Evolutionary conservation across 2,888 invertebrate species (phyloP).

Genomic region (Philereme vetulata): DNA sequence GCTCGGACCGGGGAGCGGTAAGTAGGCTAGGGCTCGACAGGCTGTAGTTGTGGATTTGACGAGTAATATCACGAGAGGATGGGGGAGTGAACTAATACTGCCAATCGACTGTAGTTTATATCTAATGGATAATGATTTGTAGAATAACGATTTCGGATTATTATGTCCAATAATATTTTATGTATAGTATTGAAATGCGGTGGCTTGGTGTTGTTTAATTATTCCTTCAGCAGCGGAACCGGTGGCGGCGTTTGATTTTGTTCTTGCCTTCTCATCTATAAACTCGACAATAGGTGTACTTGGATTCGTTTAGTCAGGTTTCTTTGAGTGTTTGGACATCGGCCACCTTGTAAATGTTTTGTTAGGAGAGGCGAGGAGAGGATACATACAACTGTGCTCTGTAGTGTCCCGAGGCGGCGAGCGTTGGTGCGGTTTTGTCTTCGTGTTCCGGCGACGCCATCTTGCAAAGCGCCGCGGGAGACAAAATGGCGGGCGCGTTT

Average conservation of each 20-base stretch:
- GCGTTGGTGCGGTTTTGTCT: slow-evolving; percentile 55
- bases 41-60: slow-evolving; percentile 22
- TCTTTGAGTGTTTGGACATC: slow-evolving; percentile 46
- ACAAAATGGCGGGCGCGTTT: slow-evolving; percentile 45
- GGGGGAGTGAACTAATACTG: slow-evolving; percentile 75
- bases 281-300: slow-evolving; percentile 32
- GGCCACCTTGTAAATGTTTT: slow-evolving; percentile 67
- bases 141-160: slow-evolving; percentile 77
- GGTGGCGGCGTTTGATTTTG: slow-evolving; percentile 36
- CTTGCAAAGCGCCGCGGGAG: slow-evolving; percentile 29
- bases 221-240: slow-evolving; percentile 31
- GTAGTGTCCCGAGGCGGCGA: slow-evolving; percentile 78
- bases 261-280: slow-evolving; percentile 44
- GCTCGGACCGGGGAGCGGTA: slow-evolving; percentile 1
- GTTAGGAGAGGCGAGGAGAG: slow-evolving; percentile 70
- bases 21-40: slow-evolving; percentile 22
- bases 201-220: slow-evolving; percentile 53
- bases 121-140: slow-evolving; percentile 76
- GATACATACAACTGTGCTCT: slow-evolving; percentile 79
- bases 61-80: slow-evolving; percentile 66
- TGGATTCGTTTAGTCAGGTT: slow-evolving; percentile 31
- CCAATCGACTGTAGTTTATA: slow-evolving; percentile 81
- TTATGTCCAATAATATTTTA: slow-evolving; percentile 75
- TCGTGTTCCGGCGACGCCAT: slow-evolving; percentile 27
- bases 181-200: slow-evolving; percentile 73